Evolutionary conservation across 1,140 invertebrate genomes (phyloP), one percentile per base, ranked within the genome.

Genomic region (Vollenhovia emeryi): DNA sequence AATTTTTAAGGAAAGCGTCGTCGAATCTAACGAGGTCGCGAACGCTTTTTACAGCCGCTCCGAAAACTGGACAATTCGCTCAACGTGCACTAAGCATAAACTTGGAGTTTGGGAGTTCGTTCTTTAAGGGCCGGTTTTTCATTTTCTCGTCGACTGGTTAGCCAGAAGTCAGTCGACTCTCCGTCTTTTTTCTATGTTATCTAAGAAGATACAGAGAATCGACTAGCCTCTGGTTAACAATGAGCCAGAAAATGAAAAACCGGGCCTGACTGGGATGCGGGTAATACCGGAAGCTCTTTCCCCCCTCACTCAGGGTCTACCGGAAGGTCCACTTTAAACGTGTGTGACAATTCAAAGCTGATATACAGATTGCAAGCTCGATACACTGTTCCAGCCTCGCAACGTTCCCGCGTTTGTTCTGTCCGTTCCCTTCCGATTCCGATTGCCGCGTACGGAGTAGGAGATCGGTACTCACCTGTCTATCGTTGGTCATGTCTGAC

Each of bases 401-500:
- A 36, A 24, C 2, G 18, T 3, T 50, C 4, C n/a, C 18, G 45
- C 8, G 30, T 21, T 73, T n/a, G n/a, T n/a, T n/a, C n/a, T n/a
- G n/a, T n/a, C n/a, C n/a, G n/a, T n/a, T 60, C 9, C 1, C 11
- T 66, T 66, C 1, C 4, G n/a, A 8, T 50, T 21, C 66, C 21
- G 11, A 21, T 7, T 40, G 18, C 48, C 36, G 24, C 52, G 21
- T 24, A 24, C 73, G 24, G 6, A 36, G 27, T 33, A 84, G 18
- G 21, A 75, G 43, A 82, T 86, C 0, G 68, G 36, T 73, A 89
- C 93, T 95, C 87, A 95, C 94, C 93, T 94, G 93, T 91, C 92
- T 93, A 88, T 94, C 92, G 89, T 94, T 95, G 76, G 94, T 95
- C 94, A 95, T 95, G 90, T 92, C 89, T 92, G 89, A 89, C 68